Evolutionary conservation across 2,797 vertebrate genomes (phyloP).

Genomic region (Huso huso): DNA sequence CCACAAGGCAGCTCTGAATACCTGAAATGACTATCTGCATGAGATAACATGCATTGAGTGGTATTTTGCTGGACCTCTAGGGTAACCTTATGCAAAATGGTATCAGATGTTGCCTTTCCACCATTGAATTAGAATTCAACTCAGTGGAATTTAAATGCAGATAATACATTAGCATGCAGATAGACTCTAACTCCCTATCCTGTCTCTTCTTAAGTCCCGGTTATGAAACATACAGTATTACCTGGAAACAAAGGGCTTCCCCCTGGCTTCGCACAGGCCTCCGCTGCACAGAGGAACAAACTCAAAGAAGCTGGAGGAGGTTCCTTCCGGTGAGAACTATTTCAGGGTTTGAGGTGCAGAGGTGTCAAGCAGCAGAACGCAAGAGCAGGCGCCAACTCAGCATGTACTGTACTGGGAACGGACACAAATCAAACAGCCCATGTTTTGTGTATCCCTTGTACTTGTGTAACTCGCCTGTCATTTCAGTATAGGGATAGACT

Average conservation of each 20-base stretch:
- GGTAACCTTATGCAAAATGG: no score
- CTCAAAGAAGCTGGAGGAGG: constrained; percentile 82
- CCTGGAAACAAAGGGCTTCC: constrained; percentile 67
- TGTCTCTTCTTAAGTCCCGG: constrained; percentile 56
- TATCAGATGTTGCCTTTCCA: no score
- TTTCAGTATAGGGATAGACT: not conserved
- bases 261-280: constrained; percentile 56
- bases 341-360: not conserved
- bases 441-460: not conserved
- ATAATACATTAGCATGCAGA: no score
- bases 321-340: constrained; percentile 77
- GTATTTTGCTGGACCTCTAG: no score
- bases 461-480: not conserved
- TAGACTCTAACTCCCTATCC: not conserved
- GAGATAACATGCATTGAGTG: no score
- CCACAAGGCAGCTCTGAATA: no score
- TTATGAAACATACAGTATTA: constrained; percentile 69
- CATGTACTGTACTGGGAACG: not conserved
- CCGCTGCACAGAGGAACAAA: constrained; percentile 76
- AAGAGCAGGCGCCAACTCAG: no score
- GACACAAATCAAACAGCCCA: not conserved
- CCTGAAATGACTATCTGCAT: no score
- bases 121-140: no score
- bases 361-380: no score
- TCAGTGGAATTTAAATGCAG: no score